Base-by-base conservation (phyloP, 2,888 invertebrate species). In the Sphaerophoria taeniata region DNA sequence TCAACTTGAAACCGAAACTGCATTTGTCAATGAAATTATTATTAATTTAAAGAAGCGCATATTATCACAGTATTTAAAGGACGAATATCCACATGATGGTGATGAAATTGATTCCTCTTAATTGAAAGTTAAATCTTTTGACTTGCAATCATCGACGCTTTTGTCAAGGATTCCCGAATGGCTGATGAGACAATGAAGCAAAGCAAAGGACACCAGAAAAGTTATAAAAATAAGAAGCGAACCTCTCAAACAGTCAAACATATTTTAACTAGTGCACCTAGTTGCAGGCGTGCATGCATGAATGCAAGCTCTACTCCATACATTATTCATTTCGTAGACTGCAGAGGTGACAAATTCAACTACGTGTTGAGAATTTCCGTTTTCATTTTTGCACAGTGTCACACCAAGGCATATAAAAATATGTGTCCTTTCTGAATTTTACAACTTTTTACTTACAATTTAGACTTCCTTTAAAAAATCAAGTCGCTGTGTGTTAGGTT, bases 261-360 rank as follows among this genome's bases (percentile, higher is more conserved):
- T 11, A 6, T 33, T 4, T 33, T 24, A 24, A 24, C 24, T 24
- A 24, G 31, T 55, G 4, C 11, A 11, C 12, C 16, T 24, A 16
- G 5, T 58, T 55, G 55, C 58, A 49, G 33, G 49, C 39, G n/a
- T 79, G 58, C 24, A 74, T 61, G 14, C 16, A 55, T 65, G 43
- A 43, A 60, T 45, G 39, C 51, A 49, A 75, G 55, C 36, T 61
- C 65, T 49, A 39, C 63, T 73, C 73, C 72, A 81, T 85, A 70
- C 69, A 69, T 81, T 76, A 85, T 85, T 76, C 58, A 76, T 73
- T 80, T 85, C 63, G 63, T 61, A 85, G 81, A 69, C 70, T 85
- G 85, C 85, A 81, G 81, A 85, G 85, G 85, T 85, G 85, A 80
- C 85, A 85, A 85, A 85, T 67, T 85, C 65, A 51, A 39, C 56